Conservation (phyloP, 2,797 vertebrate genomes). For the Myotis planiceps region DNA sequence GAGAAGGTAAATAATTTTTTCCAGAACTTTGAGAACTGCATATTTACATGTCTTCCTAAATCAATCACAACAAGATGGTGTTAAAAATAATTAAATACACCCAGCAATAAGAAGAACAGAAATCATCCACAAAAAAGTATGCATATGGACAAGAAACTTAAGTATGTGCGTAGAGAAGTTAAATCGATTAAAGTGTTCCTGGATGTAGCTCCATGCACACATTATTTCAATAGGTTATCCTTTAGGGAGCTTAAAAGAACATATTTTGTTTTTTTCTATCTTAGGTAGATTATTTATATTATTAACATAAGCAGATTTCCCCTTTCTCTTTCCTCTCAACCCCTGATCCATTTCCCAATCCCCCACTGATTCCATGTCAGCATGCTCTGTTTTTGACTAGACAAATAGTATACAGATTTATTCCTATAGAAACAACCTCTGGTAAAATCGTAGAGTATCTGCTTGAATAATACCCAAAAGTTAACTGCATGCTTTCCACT, state of each 20-base stretch:
- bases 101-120: slow-evolving; percentile 52
- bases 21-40: neutral
- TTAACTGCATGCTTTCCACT: slow-evolving; percentile 82
- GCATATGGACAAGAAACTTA: slow-evolving; percentile 19
- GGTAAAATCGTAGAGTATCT: slow-evolving; percentile 84
- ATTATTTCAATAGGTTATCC: slow-evolving; percentile 69
- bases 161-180: slow-evolving; percentile 54
- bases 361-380: neutral
- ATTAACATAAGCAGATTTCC: slow-evolving; percentile 73
- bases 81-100: slow-evolving; percentile 15
- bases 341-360: neutral
- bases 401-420: slow-evolving; percentile 85
- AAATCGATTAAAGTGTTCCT: slow-evolving; percentile 63
- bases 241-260: slow-evolving; percentile 51
- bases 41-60: slow-evolving; percentile 57
- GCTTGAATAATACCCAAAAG: slow-evolving; percentile 84
- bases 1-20: neutral
- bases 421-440: slow-evolving; percentile 84
- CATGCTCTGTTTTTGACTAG: slow-evolving; percentile 59
- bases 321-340: slow-evolving; percentile 36
- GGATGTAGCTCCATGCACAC: neutral
- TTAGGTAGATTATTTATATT: slow-evolving; percentile 74
- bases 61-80: slow-evolving; percentile 36
- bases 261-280: slow-evolving; percentile 67
- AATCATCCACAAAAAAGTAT: slow-evolving; percentile 51